Base-by-base conservation (phyloP, 2,888 invertebrate genomes). In the Gnatocerus cornutus region DNA sequence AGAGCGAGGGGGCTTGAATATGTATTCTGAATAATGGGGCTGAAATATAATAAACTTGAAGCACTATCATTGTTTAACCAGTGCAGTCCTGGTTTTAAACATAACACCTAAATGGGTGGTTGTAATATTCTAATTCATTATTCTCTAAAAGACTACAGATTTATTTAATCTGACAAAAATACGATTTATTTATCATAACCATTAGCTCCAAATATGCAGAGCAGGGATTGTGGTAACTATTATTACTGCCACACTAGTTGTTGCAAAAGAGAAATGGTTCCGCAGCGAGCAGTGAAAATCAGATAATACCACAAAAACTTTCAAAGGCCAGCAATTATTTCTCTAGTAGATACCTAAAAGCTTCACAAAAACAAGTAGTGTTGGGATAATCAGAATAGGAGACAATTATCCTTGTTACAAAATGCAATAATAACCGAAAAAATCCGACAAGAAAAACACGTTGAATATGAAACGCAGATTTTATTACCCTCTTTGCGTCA, bases 401-500 rank as follows among this genome's bases (percentile, higher is more conserved):
- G n/a, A n/a, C n/a, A n/a, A n/a, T n/a, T n/a, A n/a, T n/a, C n/a
- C n/a, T n/a, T n/a, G n/a, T n/a, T n/a, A n/a, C n/a, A n/a, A n/a
- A n/a, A n/a, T 10, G 39, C 3, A 39, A 5, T 5, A 10, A 39
- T n/a, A 39, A 39, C 9, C 10, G 39, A 39, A 10, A n/a, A 39
- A 39, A 39, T 4, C 6, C 9, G 1, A 4, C 33, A n/a, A n/a
- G 50, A 50, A 50, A 50, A 29, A 50, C 30, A 10, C 29, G 50
- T 10, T 37, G 39, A 55, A 16, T 41, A 12, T 12, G 10, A 55
- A 13, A n/a, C 16, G 33, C n/a, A 39, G 39, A 55, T 55, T 55
- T 55, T 55, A 55, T 55, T 55, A 37, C 14, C 10, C 21, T 3
- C 55, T 55, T 55, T 43, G 43, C 12, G 55, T 21, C 45, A 14